Evolutionary conservation across 1,140 invertebrate genomes (phyloP).

Genomic region (Drosophila hydei): DNA sequence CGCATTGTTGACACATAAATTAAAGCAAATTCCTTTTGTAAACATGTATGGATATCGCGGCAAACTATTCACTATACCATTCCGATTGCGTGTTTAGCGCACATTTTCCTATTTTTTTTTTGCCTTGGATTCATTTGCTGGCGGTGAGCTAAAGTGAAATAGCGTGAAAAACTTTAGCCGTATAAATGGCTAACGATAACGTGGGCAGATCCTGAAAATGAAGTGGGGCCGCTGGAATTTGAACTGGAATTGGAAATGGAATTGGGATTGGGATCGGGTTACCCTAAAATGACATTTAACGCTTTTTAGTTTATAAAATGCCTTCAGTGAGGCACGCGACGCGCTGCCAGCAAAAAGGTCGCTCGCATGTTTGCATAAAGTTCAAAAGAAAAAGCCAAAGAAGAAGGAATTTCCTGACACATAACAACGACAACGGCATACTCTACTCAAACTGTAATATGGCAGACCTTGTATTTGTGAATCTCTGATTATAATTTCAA

Average conservation of each 20-base stretch:
- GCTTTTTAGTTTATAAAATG: constrained; percentile 81
- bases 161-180: constrained; percentile 77
- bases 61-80: constrained; percentile 25
- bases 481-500: too few relatives aligned
- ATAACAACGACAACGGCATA: not conserved
- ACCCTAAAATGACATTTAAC: constrained; percentile 79
- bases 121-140: constrained; percentile 25
- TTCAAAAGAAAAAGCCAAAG: constrained; percentile 26
- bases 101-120: constrained; percentile 53
- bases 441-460: not conserved
- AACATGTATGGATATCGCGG: constrained; percentile 12
- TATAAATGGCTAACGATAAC: constrained; percentile 70
- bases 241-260: constrained; percentile 36
- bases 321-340: constrained; percentile 62
- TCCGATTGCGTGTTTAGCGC: constrained; percentile 71
- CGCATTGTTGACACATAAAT: constrained; percentile 76
- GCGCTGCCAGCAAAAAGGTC: constrained; percentile 56
- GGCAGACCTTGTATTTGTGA: too few relatives aligned
- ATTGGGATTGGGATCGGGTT: constrained; percentile 52
- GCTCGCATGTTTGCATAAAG: constrained; percentile 61
- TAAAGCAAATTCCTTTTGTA: constrained; percentile 59
- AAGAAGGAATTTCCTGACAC: not conserved
- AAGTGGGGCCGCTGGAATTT: constrained; percentile 17
- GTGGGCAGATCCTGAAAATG: not conserved
- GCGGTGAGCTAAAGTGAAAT: constrained; percentile 63